Evolutionary conservation across 2,113 vertebrate genomes (phyloP).

Genomic region (Equus quagga): DNA sequence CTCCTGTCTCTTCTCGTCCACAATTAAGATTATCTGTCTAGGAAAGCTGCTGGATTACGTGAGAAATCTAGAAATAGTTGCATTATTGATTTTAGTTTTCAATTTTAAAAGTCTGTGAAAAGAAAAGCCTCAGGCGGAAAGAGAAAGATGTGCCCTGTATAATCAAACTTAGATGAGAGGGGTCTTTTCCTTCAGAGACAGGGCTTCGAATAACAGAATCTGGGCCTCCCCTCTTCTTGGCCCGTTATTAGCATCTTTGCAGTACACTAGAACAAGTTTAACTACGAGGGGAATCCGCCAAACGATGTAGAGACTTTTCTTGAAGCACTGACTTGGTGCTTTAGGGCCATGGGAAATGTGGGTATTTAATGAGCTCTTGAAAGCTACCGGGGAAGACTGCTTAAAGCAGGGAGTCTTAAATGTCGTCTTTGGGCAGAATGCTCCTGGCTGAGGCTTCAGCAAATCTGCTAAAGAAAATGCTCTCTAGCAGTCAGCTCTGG

Average conservation of each 20-base stretch:
- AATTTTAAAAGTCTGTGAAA: constrained; percentile 69
- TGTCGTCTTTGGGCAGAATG: not conserved
- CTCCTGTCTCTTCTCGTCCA: not conserved
- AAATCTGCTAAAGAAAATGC: no score
- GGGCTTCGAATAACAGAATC: not conserved
- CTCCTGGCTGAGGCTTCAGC: not conserved
- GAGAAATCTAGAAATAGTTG: constrained; percentile 74
- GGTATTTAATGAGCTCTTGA: constrained; percentile 32
- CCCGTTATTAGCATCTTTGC: not conserved
- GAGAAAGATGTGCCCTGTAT: constrained; percentile 32
- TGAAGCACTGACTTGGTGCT: not conserved
- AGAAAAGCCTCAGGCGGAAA: constrained; percentile 71
- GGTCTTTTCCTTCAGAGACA: not conserved
- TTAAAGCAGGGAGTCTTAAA: not conserved
- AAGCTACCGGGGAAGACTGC: not conserved
- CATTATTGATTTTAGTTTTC: constrained; percentile 79
- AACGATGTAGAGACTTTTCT: rapidly evolving
- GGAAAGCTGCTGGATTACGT: constrained; percentile 63
- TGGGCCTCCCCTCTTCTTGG: constrained; percentile 14
- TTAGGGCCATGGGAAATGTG: not conserved
- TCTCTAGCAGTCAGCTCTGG: not conserved
- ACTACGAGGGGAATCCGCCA: not conserved
- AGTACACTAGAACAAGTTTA: constrained; percentile 45
- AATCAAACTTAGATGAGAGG: constrained; percentile 56
- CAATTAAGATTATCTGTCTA: not conserved